Evolutionary conservation across 2,888 invertebrate genomes (phyloP).

Genomic region (Gymnoscelis rufifasciata): DNA sequence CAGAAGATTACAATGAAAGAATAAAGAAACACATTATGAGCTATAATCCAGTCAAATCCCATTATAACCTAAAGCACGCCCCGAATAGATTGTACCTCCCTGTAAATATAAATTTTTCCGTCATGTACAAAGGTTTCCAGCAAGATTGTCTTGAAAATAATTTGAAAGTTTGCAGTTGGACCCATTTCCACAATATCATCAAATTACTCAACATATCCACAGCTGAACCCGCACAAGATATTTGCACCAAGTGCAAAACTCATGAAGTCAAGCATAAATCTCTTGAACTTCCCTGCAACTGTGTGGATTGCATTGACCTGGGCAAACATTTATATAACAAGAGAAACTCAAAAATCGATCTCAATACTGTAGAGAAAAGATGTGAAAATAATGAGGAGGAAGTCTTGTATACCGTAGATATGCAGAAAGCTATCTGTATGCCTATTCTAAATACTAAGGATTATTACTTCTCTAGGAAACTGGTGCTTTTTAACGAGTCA

Average conservation of each 20-base stretch:
- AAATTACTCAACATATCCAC: slow-evolving; percentile 1
- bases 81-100: neutral
- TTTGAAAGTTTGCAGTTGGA: neutral
- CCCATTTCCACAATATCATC: neutral
- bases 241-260: neutral
- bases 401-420: neutral
- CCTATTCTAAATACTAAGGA: neutral
- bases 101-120: neutral
- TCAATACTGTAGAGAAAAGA: neutral
- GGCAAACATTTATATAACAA: neutral
- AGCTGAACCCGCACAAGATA: neutral
- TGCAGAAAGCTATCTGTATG: slow-evolving; percentile 2
- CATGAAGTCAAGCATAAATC: neutral
- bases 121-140: neutral
- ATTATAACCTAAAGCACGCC: neutral
- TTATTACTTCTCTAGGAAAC: neutral
- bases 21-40: neutral
- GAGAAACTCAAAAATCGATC: neutral
- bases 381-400: neutral
- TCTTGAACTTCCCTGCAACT: neutral
- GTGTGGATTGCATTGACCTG: neutral
- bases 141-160: neutral
- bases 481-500: slow-evolving; percentile 15
- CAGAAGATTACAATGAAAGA: neutral
- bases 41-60: slow-evolving; percentile 3